Percentiles rank a stretch among this genome's conserved stretches.
phyloP scores from a whole-genome alignment of 92 coral and sea anemone genomes.

The Epizoanthus ramosus region DNA sequence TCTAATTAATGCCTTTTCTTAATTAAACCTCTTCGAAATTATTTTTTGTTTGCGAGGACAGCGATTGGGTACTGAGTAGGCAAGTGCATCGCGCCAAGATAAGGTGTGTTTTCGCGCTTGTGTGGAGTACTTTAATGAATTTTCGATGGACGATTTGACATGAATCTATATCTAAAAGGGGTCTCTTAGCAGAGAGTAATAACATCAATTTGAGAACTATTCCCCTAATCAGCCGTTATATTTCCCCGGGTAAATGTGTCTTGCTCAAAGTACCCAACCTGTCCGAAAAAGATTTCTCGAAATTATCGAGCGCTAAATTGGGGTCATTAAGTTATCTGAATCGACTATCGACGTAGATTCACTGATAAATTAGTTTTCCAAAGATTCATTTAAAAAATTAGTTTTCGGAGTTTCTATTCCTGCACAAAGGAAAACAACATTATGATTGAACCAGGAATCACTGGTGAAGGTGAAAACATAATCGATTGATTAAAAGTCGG shows the following conservation, averaged over 20 bases:
- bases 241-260: constrained; percentile 45
- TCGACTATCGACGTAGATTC: constrained; percentile 78
- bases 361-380: constrained; percentile 84
- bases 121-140: constrained; percentile 20
- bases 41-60: constrained; percentile 34
- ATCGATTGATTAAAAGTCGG: constrained; percentile 56
- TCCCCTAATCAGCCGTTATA: constrained; percentile 60
- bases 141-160: constrained; percentile 2
- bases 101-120: constrained; percentile 13
- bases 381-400: constrained; percentile 91
- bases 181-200: constrained; percentile 41
- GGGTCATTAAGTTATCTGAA: constrained; percentile 65
- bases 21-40: constrained; percentile 43
- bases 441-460: constrained; percentile 51
- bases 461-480: constrained; percentile 54
- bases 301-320: constrained; percentile 71
- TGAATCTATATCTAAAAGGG: constrained; percentile 20
- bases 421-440: constrained; percentile 67
- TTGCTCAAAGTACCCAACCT: constrained; percentile 35
- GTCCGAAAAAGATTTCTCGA: constrained; percentile 56
- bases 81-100: neutral
- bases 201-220: constrained; percentile 50
- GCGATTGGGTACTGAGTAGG: constrained; percentile 15
- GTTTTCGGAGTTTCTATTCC: constrained; percentile 73
- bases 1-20: constrained; percentile 40